A percentile compares a stretch with the other conserved stretches of the same genome.
phyloP scores from a whole-genome alignment of 1,140 invertebrate genomes.

The Schlechtendalia chinensis region DNA sequence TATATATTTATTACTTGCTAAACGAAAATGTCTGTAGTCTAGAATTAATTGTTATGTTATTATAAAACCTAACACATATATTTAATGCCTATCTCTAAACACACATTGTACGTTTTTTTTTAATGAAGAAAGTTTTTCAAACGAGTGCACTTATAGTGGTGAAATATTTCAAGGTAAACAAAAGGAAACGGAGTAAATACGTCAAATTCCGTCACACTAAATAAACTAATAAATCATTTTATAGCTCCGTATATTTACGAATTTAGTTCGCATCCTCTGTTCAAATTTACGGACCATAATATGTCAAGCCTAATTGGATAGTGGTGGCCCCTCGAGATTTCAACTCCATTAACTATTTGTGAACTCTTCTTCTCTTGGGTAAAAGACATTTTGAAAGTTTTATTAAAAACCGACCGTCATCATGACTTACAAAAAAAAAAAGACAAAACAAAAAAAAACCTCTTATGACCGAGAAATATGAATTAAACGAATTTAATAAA shows the following conservation, averaged over 20 bases:
- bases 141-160: too few species aligned
- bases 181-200: neutral
- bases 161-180: neutral
- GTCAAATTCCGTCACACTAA: neutral
- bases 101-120: too few species aligned
- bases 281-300: constrained; percentile 32
- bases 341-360: neutral
- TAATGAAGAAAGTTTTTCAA: neutral
- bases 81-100: too few species aligned
- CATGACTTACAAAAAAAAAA: too few species aligned
- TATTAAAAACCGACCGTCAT: neutral
- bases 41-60: too few species aligned
- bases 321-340: neutral
- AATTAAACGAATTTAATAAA: neutral
- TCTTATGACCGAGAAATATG: neutral
- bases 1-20: too few species aligned
- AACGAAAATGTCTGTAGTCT: too few species aligned
- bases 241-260: neutral
- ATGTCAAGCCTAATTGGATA: constrained; percentile 32
- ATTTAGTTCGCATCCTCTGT: neutral
- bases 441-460: neutral
- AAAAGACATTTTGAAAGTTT: constrained; percentile 24
- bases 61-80: too few species aligned
- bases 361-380: constrained; percentile 10
- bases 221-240: constrained; percentile 29